Evolutionary conservation across 2,113 vertebrate species (phyloP).

Genomic region (Hippocampus barbouri): DNA sequence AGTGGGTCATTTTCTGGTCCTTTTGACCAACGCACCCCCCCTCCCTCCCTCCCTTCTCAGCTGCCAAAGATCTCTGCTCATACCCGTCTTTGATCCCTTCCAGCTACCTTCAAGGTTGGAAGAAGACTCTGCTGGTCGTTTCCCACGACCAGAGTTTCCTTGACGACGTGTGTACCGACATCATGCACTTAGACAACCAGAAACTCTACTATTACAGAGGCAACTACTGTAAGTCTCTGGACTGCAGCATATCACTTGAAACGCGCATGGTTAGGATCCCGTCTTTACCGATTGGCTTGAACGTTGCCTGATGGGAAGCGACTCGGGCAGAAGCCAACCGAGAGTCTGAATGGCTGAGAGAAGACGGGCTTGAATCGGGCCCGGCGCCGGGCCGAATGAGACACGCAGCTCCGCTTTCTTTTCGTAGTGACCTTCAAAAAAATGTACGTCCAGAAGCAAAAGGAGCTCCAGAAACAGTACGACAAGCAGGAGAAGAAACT

Average conservation of each 20-base stretch:
- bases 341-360: background rate
- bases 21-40: no score
- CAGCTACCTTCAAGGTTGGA: constrained; percentile 90
- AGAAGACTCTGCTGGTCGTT: constrained; percentile 88
- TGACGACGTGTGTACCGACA: constrained; percentile 90
- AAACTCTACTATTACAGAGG: constrained; percentile 89
- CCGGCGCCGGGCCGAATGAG: background rate
- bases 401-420: background rate
- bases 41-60: background rate
- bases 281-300: background rate
- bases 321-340: background rate
- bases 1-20: no score
- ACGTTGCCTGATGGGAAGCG: background rate
- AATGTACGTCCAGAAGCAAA: constrained; percentile 93
- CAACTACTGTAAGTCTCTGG: constrained; percentile 80
- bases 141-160: constrained; percentile 94
- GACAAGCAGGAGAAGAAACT: constrained; percentile 92
- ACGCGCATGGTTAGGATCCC: background rate
- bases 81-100: background rate
- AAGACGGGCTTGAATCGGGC: background rate
- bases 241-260: background rate
- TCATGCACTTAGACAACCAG: constrained; percentile 84
- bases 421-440: constrained; percentile 87
- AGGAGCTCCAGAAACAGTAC: constrained; percentile 86
- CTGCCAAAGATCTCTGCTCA: background rate